phyloP scores from a whole-genome alignment of 2,888 invertebrate species.

The Fissipunctia ypsillon region DNA sequence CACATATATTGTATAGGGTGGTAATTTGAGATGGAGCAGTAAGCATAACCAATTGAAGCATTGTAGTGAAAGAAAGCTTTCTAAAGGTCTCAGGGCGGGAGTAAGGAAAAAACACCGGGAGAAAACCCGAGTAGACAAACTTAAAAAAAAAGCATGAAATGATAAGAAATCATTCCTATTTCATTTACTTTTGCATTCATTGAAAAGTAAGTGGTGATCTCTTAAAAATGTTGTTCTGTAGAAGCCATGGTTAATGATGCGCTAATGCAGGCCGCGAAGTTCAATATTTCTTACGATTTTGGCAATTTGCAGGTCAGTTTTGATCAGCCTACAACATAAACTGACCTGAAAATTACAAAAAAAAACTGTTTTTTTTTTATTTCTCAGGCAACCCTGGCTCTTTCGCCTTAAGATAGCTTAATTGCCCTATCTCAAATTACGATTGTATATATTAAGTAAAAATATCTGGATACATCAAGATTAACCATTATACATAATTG shows the following conservation, averaged over 20 bases:
- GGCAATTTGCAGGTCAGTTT: background rate
- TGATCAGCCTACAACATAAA: background rate
- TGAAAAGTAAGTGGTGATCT: background rate
- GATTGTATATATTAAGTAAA: constrained; percentile 17
- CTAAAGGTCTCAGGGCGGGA: no score
- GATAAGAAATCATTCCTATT: background rate
- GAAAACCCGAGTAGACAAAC: background rate
- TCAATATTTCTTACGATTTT: background rate
- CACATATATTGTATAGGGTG: constrained; percentile 10
- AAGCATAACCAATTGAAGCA: background rate
- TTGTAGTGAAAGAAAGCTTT: background rate
- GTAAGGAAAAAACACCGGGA: background rate
- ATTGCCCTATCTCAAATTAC: constrained; percentile 23
- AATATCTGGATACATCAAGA: constrained; percentile 15
- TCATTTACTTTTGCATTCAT: no score
- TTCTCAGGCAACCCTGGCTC: background rate
- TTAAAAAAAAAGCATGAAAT: background rate
- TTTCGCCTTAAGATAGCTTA: background rate
- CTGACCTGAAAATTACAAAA: background rate
- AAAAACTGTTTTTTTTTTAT: no score
- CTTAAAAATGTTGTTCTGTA: background rate
- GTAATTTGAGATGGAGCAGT: constrained; percentile 17
- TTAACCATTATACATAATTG: constrained; percentile 12
- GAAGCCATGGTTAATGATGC: background rate
- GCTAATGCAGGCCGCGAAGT: background rate